Percentiles rank a stretch among this genome's conserved stretches.
These are phyloP conservation scores for Steromphala cineraria DNA, from an alignment of 2,888 invertebrate species.

Conservation along the genomic window DNA sequence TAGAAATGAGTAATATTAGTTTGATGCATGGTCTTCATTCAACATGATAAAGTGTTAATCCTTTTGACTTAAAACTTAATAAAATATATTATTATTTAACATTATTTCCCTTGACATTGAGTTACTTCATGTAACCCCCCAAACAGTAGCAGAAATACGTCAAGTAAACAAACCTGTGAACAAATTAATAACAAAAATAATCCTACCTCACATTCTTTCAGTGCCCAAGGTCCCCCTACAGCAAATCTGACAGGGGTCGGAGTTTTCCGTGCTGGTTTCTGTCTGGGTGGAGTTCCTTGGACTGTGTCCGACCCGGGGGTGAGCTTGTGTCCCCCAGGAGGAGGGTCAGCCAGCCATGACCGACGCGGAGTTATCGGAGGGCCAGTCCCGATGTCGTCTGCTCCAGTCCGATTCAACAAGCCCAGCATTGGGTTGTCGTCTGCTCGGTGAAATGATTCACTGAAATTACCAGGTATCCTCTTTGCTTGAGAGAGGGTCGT, in stretches of 20 bases:
- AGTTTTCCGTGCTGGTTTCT: conserved; percentile 19
- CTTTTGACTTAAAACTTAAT: too few species aligned
- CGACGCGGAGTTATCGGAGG: background rate
- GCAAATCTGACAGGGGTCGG: conserved; percentile 36
- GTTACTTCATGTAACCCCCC: background rate
- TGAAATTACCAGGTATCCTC: background rate
- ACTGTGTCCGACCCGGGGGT: background rate
- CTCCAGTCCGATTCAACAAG: background rate
- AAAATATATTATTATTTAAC: background rate
- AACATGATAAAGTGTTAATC: too few species aligned
- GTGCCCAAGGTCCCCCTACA: conserved; percentile 49
- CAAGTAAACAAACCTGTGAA: background rate
- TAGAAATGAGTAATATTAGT: too few species aligned
- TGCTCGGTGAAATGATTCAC: background rate
- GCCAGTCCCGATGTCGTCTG: background rate
- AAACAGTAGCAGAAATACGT: background rate
- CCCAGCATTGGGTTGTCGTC: conserved; percentile 7
- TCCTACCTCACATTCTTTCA: conserved; percentile 54
- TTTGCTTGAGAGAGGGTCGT: background rate
- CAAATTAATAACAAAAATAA: background rate
- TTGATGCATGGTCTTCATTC: too few species aligned
- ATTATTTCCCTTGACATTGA: background rate
- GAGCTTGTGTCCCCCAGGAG: background rate
- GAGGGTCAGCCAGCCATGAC: background rate
- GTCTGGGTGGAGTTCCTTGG: background rate